phyloP scores from a whole-genome alignment of 2,797 vertebrate species.

The Danio kyathit region DNA sequence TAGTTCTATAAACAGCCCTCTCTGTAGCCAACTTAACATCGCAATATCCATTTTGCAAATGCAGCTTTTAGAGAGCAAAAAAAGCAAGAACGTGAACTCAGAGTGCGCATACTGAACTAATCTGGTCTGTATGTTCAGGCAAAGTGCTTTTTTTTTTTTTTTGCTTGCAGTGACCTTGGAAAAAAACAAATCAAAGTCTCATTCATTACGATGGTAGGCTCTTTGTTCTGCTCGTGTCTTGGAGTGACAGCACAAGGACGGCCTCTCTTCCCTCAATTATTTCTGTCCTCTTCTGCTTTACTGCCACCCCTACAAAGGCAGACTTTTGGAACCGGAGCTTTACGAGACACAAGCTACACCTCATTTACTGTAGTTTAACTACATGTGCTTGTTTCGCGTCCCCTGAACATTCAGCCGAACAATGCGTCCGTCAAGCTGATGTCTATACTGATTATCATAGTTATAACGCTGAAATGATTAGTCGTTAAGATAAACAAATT shows the following conservation, averaged over 20 bases:
- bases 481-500: too few species aligned
- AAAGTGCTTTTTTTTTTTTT: conserved; percentile 25
- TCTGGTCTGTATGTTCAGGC: conserved; percentile 11
- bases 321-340: background rate
- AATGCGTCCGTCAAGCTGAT: conserved; percentile 22
- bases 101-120: background rate
- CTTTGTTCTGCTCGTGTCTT: conserved; percentile 66
- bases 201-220: conserved; percentile 68
- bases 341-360: background rate
- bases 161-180: conserved; percentile 70
- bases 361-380: background rate
- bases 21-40: background rate
- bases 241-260: conserved; percentile 69
- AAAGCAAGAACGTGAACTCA: background rate
- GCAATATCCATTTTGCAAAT: background rate
- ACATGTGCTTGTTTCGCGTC: background rate
- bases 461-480: too few species aligned
- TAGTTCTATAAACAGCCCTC: background rate
- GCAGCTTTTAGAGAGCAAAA: conserved; percentile 1
- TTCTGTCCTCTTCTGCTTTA: conserved; percentile 20
- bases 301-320: conserved; percentile 6
- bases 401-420: background rate
- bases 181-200: conserved; percentile 74
- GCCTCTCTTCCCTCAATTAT: conserved; percentile 43
- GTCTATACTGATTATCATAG: conserved; percentile 39